These are phyloP conservation scores for Poecile montanus DNA, from an alignment of 2,797 vertebrate species.

Conservation along the genomic window DNA sequence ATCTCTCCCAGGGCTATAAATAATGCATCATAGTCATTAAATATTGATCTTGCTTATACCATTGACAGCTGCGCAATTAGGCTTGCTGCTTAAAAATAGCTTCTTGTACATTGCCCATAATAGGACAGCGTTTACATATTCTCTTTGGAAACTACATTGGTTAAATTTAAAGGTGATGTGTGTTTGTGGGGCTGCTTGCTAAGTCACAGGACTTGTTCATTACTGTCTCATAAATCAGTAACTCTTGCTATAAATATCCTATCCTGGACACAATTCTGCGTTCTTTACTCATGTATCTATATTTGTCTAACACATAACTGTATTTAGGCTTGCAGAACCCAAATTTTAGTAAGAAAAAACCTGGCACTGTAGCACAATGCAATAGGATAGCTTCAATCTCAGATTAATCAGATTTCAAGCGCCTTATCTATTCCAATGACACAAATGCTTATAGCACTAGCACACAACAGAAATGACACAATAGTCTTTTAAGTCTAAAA, in stretches of 20 bases:
- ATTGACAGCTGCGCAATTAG: constrained; percentile 78
- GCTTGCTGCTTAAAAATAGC: constrained; percentile 60
- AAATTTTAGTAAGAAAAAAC: not conserved
- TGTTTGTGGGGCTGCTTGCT: constrained; percentile 12
- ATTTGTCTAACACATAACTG: constrained; percentile 1
- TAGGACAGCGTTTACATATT: constrained; percentile 45
- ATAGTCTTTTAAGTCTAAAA: not conserved
- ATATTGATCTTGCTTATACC: constrained; percentile 79
- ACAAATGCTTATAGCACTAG: not conserved
- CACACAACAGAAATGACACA: not conserved
- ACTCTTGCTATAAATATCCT: constrained; percentile 23
- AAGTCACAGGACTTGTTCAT: not conserved
- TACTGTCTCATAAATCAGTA: constrained; percentile 1
- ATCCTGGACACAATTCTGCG: not conserved
- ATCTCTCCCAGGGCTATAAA: constrained; percentile 75
- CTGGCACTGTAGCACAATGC: not conserved
- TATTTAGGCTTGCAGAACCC: not conserved
- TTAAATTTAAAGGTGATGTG: constrained; percentile 21
- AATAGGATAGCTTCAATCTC: not conserved
- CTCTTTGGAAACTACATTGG: constrained; percentile 44
- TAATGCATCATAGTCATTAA: constrained; percentile 79
- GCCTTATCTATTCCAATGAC: not conserved
- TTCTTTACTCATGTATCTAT: not conserved
- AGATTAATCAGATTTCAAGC: not conserved
- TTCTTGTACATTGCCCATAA: constrained; percentile 29